A percentile compares a stretch with the other conserved stretches of the same genome.
These are phyloP conservation scores for Blastomussa wellsi DNA, from an alignment of 92 coral and sea anemone species.

Conservation along the genomic window DNA sequence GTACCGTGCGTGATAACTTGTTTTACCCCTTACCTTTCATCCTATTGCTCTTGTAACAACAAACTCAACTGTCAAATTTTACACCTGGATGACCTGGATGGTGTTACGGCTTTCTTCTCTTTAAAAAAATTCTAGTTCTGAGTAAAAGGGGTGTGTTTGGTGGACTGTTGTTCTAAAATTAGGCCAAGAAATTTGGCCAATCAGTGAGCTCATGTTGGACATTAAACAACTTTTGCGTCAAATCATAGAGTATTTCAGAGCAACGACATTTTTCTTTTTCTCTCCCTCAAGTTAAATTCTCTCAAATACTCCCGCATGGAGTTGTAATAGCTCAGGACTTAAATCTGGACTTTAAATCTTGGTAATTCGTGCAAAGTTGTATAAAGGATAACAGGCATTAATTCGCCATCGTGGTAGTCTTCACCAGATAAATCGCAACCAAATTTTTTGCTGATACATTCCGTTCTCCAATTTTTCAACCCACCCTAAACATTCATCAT, in stretches of 20 bases:
- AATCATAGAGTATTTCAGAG: too few relatives aligned
- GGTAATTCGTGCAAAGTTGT: not conserved
- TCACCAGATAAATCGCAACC: not conserved
- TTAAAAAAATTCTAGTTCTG: too few relatives aligned
- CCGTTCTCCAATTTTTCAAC: too few relatives aligned
- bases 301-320: not conserved
- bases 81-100: not conserved
- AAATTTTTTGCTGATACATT: not conserved
- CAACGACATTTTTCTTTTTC: too few relatives aligned
- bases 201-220: not conserved
- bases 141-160: not conserved
- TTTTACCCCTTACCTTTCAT: not conserved
- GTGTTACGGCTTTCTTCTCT: not conserved
- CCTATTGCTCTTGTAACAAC: not conserved
- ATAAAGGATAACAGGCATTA: not conserved
- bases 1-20: not conserved
- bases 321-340: not conserved
- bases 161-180: not conserved
- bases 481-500: too few relatives aligned
- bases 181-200: not conserved
- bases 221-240: too few relatives aligned
- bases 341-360: not conserved
- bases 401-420: not conserved
- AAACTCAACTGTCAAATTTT: not conserved
- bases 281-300: not conserved